Evolutionary conservation across 2,113 vertebrate species (phyloP).

Genomic region (Coregonus clupeaformis): DNA sequence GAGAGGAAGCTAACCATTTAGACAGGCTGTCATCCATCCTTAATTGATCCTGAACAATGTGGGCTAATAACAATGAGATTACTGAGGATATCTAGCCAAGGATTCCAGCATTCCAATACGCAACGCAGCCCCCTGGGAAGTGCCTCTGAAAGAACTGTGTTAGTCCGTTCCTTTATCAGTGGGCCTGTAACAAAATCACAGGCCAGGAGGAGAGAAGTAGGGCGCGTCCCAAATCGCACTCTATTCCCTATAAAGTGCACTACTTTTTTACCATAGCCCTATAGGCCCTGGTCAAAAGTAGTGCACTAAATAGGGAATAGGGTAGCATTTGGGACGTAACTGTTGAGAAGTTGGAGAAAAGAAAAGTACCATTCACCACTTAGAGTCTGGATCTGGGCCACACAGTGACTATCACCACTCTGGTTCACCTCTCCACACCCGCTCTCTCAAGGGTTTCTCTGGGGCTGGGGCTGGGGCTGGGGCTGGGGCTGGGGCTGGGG

Average conservation of each 20-base stretch:
- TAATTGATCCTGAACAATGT: too few relatives aligned
- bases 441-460: conserved; percentile 14
- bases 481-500: conserved; percentile 21
- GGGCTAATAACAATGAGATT: not conserved
- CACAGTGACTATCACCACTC: conserved; percentile 20
- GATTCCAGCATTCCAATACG: conserved; percentile 23
- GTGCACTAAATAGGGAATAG: too few relatives aligned
- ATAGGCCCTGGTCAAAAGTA: too few relatives aligned
- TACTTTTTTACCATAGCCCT: too few relatives aligned
- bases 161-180: conserved; percentile 38
- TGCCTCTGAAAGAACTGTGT: too few relatives aligned
- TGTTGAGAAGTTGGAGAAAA: conserved; percentile 22
- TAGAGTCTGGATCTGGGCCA: conserved; percentile 40
- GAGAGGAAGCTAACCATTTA: too few relatives aligned
- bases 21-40: too few relatives aligned
- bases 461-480: not conserved
- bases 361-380: conserved; percentile 36
- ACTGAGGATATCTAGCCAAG: not conserved
- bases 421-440: conserved; percentile 20
- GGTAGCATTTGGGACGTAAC: too few relatives aligned
- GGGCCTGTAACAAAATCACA: too few relatives aligned
- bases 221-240: conserved; percentile 37
- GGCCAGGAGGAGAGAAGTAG: too few relatives aligned
- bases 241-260: too few relatives aligned
- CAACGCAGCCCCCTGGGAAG: too few relatives aligned